These are phyloP conservation scores for Scleropages formosus DNA, from an alignment of 2,797 vertebrate genomes.

Conservation along the genomic window DNA sequence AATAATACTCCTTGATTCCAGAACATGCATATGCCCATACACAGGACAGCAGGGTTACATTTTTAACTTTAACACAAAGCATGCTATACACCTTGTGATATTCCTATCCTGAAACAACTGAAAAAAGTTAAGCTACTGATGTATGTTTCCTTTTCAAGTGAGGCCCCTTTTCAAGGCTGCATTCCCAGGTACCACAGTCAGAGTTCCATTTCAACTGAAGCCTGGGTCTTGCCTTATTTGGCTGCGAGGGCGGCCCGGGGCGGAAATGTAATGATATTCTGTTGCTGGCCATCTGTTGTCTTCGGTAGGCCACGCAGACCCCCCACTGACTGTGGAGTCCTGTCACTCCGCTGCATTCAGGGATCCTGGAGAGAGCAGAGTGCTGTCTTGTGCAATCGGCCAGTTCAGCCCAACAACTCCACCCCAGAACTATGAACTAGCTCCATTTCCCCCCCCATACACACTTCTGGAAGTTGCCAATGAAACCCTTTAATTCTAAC, in stretches of 20 bases:
- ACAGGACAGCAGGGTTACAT: too few species aligned
- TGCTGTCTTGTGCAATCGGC: neutral
- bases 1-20: too few species aligned
- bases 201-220: constrained; percentile 21
- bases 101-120: neutral
- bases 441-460: neutral
- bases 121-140: neutral
- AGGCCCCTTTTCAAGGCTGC: neutral
- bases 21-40: too few species aligned
- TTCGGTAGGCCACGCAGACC: constrained; percentile 33
- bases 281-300: constrained; percentile 35
- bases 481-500: neutral
- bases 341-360: constrained; percentile 1
- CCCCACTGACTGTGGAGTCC: constrained; percentile 23
- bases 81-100: too few species aligned
- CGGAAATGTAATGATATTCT: constrained; percentile 40
- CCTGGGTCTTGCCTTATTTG: constrained; percentile 30
- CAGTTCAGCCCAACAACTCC: neutral
- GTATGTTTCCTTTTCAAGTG: constrained; percentile 17
- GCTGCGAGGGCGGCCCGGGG: constrained; percentile 10
- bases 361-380: neutral
- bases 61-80: too few species aligned
- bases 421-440: neutral
- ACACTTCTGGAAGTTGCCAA: too few species aligned
- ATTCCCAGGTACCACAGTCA: constrained; percentile 23